These are phyloP conservation scores for Ariolimax columbianus DNA, from an alignment of 2,888 invertebrate genomes.

Conservation along the genomic window DNA sequence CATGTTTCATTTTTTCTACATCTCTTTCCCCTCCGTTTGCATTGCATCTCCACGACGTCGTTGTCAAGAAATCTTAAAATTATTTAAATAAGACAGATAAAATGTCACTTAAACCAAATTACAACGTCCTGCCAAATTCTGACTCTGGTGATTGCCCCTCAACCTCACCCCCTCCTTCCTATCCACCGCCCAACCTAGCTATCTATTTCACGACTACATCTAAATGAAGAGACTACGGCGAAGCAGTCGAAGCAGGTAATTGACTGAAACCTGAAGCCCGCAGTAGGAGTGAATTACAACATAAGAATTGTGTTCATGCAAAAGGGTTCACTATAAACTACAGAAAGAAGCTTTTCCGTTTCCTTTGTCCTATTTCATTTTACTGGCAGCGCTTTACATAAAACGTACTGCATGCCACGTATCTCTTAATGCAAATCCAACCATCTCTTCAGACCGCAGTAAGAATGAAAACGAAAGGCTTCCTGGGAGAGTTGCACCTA, in stretches of 20 bases:
- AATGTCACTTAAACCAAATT: conserved; percentile 12
- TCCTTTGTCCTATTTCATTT: conserved; percentile 41
- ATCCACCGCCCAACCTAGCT: no score
- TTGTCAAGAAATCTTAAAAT: conserved; percentile 23
- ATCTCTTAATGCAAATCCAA: conserved; percentile 38
- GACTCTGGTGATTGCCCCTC: conserved; percentile 5
- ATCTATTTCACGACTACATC: conserved; percentile 34
- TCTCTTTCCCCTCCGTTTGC: not conserved
- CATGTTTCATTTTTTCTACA: not conserved
- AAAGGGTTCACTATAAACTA: conserved; percentile 45
- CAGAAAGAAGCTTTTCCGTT: conserved; percentile 27
- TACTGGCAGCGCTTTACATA: conserved; percentile 35
- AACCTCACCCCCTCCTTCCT: no score
- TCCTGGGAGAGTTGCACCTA: conserved; percentile 32
- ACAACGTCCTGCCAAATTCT: conserved; percentile 16
- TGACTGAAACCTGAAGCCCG: conserved; percentile 38
- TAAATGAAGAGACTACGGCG: conserved; percentile 23
- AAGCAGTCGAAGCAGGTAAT: conserved; percentile 23
- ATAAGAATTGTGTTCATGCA: conserved; percentile 41
- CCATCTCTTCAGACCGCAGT: conserved; percentile 13
- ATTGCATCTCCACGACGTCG: not conserved
- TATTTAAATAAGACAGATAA: conserved; percentile 35
- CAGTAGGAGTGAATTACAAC: conserved; percentile 45
- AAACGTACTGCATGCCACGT: conserved; percentile 45
- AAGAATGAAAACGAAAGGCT: not conserved